A percentile compares a stretch with the other conserved stretches of the same genome.
These are phyloP conservation scores for Plestiodon gilberti DNA, from an alignment of 2,113 vertebrate genomes.

Conservation along the genomic window DNA sequence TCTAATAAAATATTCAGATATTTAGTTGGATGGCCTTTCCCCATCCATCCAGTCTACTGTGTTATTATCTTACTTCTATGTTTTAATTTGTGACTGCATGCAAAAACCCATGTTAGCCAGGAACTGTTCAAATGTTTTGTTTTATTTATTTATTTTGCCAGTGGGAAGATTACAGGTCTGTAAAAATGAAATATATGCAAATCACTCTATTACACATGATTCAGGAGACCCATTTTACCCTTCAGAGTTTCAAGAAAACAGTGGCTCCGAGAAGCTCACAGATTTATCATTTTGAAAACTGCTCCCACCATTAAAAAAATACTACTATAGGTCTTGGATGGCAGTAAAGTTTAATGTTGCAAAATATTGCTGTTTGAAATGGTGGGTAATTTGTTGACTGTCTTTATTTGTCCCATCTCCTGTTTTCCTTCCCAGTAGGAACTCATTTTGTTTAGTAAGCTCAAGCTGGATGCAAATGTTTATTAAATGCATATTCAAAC, in stretches of 20 bases:
- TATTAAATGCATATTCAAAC: conserved; percentile 57
- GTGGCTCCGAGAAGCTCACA: conserved; percentile 1
- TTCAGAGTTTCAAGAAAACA: neutral
- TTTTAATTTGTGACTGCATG: neutral
- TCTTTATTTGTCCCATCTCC: conserved; percentile 48
- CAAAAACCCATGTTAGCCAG: neutral
- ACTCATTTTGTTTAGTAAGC: conserved; percentile 45
- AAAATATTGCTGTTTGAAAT: conserved; percentile 41
- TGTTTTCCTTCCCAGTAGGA: conserved; percentile 26
- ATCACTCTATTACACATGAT: conserved; percentile 16
- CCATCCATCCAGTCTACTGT: neutral
- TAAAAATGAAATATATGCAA: neutral
- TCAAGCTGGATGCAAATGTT: conserved; percentile 50
- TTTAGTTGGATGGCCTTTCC: neutral
- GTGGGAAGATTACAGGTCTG: neutral
- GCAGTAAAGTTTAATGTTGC: conserved; percentile 42
- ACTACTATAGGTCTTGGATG: conserved; percentile 1
- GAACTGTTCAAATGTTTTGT: neutral
- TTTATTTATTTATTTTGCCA: neutral
- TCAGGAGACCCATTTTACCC: neutral
- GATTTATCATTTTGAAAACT: conserved; percentile 26
- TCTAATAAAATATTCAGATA: neutral
- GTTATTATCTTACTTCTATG: neutral
- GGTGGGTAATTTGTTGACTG: neutral
- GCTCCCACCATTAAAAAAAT: conserved; percentile 2